Conservation (phyloP, 2,113 vertebrate genomes). For the Thunnus maccoyii region DNA sequence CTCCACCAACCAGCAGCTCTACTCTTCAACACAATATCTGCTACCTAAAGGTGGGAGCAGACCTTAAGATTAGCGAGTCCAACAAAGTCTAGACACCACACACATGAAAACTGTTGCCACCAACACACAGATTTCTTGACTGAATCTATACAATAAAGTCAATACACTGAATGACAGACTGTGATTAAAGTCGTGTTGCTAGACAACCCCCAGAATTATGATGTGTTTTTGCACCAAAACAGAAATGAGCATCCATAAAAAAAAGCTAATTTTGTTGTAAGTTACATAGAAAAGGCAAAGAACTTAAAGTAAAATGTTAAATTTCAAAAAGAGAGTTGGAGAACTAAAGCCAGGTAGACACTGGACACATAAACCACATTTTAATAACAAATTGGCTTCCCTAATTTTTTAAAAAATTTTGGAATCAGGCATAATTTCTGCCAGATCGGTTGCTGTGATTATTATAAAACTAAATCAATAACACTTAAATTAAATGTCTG, state of each 20-base stretch:
- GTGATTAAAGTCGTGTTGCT: neutral
- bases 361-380: too few relatives aligned
- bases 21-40: constrained; percentile 43
- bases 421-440: too few relatives aligned
- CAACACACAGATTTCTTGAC: neutral
- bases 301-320: too few relatives aligned
- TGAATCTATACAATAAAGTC: neutral
- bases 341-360: too few relatives aligned
- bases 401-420: too few relatives aligned
- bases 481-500: too few relatives aligned
- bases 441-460: too few relatives aligned
- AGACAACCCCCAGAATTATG: neutral
- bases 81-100: constrained; percentile 25
- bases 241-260: too few relatives aligned
- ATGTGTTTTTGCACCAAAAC: too few relatives aligned
- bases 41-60: constrained; percentile 26
- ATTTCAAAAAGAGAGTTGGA: too few relatives aligned
- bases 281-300: neutral
- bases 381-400: too few relatives aligned
- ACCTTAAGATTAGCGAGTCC: constrained; percentile 41
- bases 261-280: neutral
- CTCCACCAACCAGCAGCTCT: constrained; percentile 40
- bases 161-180: neutral
- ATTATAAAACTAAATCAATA: too few relatives aligned
- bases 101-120: constrained; percentile 27